A percentile compares a stretch with the other conserved stretches of the same genome.
Evolutionary conservation across 2,888 invertebrate species (phyloP).

Genomic region (Nysson spinosus): DNA sequence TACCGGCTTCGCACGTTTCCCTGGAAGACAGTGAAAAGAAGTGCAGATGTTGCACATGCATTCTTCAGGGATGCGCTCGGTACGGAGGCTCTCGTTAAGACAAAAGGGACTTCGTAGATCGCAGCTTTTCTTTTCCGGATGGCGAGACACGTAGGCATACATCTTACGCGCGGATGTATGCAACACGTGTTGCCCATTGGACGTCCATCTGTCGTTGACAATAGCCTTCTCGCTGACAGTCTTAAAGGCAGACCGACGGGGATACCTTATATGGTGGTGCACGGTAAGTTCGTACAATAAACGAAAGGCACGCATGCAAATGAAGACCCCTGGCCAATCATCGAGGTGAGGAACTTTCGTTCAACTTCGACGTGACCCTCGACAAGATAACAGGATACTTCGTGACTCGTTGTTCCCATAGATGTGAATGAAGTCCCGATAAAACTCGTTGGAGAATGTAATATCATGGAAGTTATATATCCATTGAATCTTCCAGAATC

Average conservation of each 20-base stretch:
- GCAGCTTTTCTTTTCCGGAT: conserved; percentile 60
- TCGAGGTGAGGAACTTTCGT: conserved; percentile 28
- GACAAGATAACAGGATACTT: conserved; percentile 13
- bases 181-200: conserved; percentile 72
- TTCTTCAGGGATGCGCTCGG: conserved; percentile 37
- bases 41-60: conserved; percentile 53
- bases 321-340: conserved; percentile 48
- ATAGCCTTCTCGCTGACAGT: conserved; percentile 69
- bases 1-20: conserved; percentile 19
- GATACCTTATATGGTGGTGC: conserved; percentile 66
- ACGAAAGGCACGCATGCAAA: conserved; percentile 67
- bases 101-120: conserved; percentile 52
- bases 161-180: conserved; percentile 59
- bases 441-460: too few relatives aligned
- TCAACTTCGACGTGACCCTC: conserved; percentile 3
- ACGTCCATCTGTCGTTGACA: conserved; percentile 75
- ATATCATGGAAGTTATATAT: too few relatives aligned
- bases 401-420: background rate
- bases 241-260: conserved; percentile 63
- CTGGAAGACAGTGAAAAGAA: conserved; percentile 38
- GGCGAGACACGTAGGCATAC: conserved; percentile 39
- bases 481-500: too few relatives aligned
- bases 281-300: conserved; percentile 66
- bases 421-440: background rate
- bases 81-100: conserved; percentile 53